Conservation (phyloP, 2,797 vertebrate species). For the Triplophysa bombifrons region DNA sequence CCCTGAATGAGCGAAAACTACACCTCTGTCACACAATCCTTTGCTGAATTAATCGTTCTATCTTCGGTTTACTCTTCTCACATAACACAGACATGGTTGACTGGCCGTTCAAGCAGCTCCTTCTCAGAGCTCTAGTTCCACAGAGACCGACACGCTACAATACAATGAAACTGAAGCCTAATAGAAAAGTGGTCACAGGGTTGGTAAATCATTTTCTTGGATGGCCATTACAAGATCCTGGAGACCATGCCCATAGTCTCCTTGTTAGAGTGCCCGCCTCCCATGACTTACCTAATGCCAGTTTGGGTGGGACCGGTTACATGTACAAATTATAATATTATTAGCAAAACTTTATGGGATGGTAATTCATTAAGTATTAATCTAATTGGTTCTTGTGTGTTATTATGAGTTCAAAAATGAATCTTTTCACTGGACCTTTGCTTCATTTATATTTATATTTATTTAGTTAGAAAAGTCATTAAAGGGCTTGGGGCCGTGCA, state of each 20-base stretch:
- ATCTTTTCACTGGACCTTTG: too few species aligned
- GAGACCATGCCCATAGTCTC: too few species aligned
- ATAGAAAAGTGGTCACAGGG: neutral
- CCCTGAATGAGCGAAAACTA: neutral
- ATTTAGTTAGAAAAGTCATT: neutral
- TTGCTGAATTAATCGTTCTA: slow-evolving; percentile 10
- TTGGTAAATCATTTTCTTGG: neutral
- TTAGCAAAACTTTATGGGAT: too few species aligned
- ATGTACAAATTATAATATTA: too few species aligned
- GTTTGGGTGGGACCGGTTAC: too few species aligned
- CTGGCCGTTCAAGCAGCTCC: slow-evolving; percentile 50
- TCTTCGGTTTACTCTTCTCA: neutral
- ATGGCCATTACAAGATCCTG: too few species aligned
- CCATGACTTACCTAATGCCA: too few species aligned
- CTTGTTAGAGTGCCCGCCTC: too few species aligned
- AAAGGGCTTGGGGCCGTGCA: neutral
- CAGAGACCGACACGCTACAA: neutral
- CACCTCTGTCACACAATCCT: slow-evolving; percentile 52
- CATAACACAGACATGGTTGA: slow-evolving; percentile 48
- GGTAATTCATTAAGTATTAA: too few species aligned
- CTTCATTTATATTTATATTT: too few species aligned
- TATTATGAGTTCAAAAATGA: too few species aligned
- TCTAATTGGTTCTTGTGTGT: too few species aligned
- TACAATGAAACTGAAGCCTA: neutral
- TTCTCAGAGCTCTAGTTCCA: slow-evolving; percentile 33